Evolutionary conservation across 2,113 vertebrate species (phyloP).

Genomic region (Oncorhynchus gorbuscha): DNA sequence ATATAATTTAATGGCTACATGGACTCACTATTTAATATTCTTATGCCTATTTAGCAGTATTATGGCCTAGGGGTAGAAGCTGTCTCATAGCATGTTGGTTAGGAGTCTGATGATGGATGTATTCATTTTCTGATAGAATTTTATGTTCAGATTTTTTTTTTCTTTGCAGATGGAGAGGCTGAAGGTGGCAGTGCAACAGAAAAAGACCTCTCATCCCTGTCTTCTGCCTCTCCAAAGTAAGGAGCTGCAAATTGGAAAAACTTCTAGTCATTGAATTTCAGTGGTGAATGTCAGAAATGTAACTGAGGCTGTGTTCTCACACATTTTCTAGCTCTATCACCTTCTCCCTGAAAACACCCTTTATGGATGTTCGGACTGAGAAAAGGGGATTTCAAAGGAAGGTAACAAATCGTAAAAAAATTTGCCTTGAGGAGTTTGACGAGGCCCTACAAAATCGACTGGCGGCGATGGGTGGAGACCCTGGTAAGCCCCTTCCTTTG

Average conservation of each 20-base stretch:
- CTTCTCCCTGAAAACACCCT: constrained; percentile 63
- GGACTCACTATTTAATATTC: no score
- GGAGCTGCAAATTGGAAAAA: not conserved
- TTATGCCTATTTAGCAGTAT: no score
- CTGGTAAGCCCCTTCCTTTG: constrained; percentile 32
- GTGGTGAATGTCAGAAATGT: not conserved
- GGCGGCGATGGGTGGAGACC: constrained; percentile 16
- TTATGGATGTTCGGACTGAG: constrained; percentile 44
- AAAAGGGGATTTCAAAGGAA: constrained; percentile 57
- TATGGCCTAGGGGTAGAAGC: no score
- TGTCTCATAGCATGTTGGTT: not conserved
- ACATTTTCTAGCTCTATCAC: constrained; percentile 48
- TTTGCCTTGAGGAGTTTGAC: constrained; percentile 65
- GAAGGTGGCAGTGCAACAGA: constrained; percentile 13
- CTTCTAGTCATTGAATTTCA: not conserved
- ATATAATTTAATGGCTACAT: no score
- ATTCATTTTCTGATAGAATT: not conserved
- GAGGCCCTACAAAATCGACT: constrained; percentile 58
- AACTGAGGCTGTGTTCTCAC: not conserved
- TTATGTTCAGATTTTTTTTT: constrained; percentile 7
- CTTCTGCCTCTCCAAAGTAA: constrained; percentile 53
- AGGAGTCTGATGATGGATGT: not conserved
- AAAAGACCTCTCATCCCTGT: constrained; percentile 36
- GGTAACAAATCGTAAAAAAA: constrained; percentile 41
- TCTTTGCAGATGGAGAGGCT: constrained; percentile 40